Conservation (phyloP, 2,888 invertebrate species). For the Eupithecia exiguata region DNA sequence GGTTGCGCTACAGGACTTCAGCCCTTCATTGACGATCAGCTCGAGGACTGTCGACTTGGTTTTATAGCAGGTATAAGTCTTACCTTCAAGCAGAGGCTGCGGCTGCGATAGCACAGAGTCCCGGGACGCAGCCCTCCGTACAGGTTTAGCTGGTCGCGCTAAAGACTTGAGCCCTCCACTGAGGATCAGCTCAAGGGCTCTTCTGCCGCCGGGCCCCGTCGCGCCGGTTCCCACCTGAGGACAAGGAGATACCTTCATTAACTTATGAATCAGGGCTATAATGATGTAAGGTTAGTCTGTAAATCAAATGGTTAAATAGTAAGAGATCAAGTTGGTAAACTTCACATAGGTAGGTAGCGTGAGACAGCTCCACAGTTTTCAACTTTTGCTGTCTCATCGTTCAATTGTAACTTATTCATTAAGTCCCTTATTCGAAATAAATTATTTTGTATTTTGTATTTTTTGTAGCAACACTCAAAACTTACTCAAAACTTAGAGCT, state of each 20-base stretch:
- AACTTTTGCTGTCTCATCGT: no score
- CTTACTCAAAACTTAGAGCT: no score
- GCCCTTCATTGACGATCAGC: not conserved
- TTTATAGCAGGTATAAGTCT: not conserved
- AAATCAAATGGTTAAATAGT: no score
- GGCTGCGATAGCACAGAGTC: conserved; percentile 80
- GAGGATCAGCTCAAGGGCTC: conserved; percentile 73
- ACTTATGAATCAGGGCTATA: no score
- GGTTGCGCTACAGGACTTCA: not conserved
- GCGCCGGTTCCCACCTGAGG: conserved; percentile 75
- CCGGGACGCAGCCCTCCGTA: conserved; percentile 75
- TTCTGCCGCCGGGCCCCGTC: conserved; percentile 73
- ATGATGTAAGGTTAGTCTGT: no score
- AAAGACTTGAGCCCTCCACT: conserved; percentile 77
- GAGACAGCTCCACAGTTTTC: no score
- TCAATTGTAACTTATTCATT: no score
- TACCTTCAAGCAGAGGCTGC: conserved; percentile 76
- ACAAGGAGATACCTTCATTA: conserved; percentile 41
- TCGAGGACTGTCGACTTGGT: not conserved
- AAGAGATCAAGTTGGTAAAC: no score
- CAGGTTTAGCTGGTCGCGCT: conserved; percentile 72
- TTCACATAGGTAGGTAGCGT: no score
- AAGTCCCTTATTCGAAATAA: no score
- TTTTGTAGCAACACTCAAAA: no score
- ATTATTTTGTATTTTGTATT: no score